These are phyloP conservation scores for Leptopilina clavipes DNA, from an alignment of 1,140 invertebrate species.

Conservation along the genomic window DNA sequence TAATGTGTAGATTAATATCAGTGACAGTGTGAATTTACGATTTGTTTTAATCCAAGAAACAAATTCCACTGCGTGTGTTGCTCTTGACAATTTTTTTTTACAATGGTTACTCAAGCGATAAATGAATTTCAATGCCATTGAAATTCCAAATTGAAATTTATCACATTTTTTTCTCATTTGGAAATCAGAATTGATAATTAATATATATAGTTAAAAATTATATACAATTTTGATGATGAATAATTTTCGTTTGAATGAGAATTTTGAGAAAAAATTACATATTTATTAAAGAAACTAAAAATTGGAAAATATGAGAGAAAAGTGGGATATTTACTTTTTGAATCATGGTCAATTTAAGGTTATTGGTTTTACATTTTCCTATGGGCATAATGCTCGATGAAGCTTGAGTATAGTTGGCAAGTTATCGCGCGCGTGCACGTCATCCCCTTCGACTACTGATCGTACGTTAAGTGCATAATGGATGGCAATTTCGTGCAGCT, in stretches of 20 bases:
- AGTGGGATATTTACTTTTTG: not conserved
- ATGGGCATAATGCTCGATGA: conserved; percentile 45
- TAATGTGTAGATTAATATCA: conserved; percentile 30
- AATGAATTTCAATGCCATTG: no score
- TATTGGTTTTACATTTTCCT: conserved; percentile 47
- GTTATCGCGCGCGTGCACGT: conserved; percentile 53
- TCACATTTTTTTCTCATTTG: no score
- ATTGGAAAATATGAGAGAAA: not conserved
- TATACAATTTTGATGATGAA: no score
- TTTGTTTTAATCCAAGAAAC: not conserved
- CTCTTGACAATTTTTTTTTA: no score
- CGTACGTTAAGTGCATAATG: conserved; percentile 49
- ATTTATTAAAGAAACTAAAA: no score
- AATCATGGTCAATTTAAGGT: conserved; percentile 10
- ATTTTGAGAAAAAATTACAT: no score
- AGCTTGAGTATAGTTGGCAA: conserved; percentile 45
- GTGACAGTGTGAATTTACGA: conserved; percentile 33
- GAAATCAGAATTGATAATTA: no score
- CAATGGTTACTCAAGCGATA: no score
- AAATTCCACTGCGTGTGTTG: no score
- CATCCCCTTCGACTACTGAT: conserved; percentile 43
- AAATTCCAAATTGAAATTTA: no score
- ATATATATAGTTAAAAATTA: no score
- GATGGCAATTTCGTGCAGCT: conserved; percentile 51
- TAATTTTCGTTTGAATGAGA: no score